These are phyloP conservation scores for Tragelaphus imberbis DNA, from an alignment of 2,113 vertebrate species.

Conservation along the genomic window DNA sequence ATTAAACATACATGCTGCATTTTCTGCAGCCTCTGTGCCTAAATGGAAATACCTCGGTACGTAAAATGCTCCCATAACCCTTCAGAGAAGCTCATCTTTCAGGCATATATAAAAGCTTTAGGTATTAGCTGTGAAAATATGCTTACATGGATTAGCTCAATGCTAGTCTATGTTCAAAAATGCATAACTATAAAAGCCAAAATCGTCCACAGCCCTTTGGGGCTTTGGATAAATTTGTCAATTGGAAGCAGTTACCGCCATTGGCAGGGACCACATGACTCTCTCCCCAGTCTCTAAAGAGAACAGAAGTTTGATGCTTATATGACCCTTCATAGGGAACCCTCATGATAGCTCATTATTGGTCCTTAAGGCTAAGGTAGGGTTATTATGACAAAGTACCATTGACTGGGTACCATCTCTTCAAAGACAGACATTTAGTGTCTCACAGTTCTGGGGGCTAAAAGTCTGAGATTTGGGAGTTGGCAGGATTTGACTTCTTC, in stretches of 20 bases:
- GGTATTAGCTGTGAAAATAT: background rate
- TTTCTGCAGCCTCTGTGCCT: conserved; percentile 15
- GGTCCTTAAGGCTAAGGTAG: background rate
- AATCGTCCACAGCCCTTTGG: background rate
- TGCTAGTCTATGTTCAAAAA: background rate
- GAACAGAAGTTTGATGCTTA: background rate
- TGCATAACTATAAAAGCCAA: background rate
- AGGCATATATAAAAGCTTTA: background rate
- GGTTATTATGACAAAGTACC: too few relatives aligned
- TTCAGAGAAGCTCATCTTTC: background rate
- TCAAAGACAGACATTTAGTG: background rate
- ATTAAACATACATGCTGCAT: conserved; percentile 28
- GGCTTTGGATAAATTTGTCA: background rate
- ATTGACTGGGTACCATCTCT: background rate
- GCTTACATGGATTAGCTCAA: background rate
- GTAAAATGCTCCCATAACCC: background rate
- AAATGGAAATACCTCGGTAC: background rate
- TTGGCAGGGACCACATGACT: background rate
- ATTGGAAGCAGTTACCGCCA: background rate
- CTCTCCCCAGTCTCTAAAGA: background rate
- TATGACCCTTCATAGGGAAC: accelerated
- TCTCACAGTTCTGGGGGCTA: background rate
- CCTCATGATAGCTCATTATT: accelerated
- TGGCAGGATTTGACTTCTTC: background rate
- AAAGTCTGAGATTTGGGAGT: too few relatives aligned